A percentile compares a stretch with the other conserved stretches of the same genome.
Conservation (phyloP, 2,797 vertebrate genomes). For the Bryconaethiops microstoma region DNA sequence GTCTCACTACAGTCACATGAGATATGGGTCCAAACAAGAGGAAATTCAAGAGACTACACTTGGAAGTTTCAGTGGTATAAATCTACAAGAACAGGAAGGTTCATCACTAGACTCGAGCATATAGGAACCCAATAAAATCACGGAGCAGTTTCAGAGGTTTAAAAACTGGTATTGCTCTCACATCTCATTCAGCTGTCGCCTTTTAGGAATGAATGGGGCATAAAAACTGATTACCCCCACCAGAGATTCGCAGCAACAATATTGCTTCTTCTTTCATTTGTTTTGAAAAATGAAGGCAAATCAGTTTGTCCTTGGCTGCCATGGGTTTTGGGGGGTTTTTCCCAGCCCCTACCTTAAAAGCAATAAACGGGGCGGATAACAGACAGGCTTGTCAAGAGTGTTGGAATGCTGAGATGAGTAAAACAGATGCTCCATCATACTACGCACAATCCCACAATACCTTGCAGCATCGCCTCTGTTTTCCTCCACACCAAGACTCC, state of each 20-base stretch:
- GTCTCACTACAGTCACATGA: background rate
- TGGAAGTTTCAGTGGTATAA: background rate
- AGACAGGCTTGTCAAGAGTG: slow-evolving; percentile 19
- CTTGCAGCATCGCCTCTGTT: slow-evolving; percentile 10
- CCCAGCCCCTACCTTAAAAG: slow-evolving; percentile 64
- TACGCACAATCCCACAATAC: slow-evolving; percentile 16
- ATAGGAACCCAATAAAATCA: background rate
- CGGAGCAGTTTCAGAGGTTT: background rate
- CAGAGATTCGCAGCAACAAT: slow-evolving; percentile 71
- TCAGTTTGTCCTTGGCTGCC: slow-evolving; percentile 76
- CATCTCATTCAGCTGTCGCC: slow-evolving; percentile 3
- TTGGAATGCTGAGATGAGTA: slow-evolving; percentile 34
- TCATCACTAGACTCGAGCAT: background rate
- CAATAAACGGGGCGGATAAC: slow-evolving; percentile 60
- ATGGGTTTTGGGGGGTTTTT: slow-evolving; percentile 58
- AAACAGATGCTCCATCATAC: slow-evolving; percentile 19
- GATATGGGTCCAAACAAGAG: background rate
- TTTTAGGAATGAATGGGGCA: slow-evolving; percentile 14
- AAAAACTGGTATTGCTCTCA: background rate
- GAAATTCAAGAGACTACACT: background rate
- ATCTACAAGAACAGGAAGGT: background rate
- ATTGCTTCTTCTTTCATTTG: slow-evolving; percentile 65
- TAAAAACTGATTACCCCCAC: slow-evolving; percentile 73
- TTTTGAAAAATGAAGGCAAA: slow-evolving; percentile 75
- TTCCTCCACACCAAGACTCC: slow-evolving; percentile 19